These are phyloP conservation scores for Hippoglossus stenolepis DNA, from an alignment of 2,113 vertebrate genomes.

Conservation along the genomic window DNA sequence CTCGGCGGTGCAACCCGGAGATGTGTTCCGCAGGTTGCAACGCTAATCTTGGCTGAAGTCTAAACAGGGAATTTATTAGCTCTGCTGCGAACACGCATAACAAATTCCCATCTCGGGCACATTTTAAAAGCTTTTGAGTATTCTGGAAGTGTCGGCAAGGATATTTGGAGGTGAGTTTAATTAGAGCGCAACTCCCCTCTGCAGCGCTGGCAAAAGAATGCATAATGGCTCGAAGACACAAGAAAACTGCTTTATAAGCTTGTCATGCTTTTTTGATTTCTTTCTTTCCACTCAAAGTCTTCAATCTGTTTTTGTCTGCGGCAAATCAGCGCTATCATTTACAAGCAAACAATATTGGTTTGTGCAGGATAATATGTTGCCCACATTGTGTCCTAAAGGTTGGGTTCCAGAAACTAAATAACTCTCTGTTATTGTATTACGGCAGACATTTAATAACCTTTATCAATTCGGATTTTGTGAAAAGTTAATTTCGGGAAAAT, in stretches of 20 bases:
- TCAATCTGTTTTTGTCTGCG: constrained; percentile 45
- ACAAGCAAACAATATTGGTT: constrained; percentile 51
- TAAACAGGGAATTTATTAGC: constrained; percentile 78
- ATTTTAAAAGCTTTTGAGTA: constrained; percentile 72
- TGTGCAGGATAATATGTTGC: constrained; percentile 20
- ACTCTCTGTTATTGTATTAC: constrained; percentile 16
- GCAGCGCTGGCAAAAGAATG: constrained; percentile 75
- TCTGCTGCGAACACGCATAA: constrained; percentile 66
- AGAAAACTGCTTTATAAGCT: constrained; percentile 68
- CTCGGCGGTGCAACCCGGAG: constrained; percentile 47
- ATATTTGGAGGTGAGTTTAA: constrained; percentile 83
- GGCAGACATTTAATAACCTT: constrained; percentile 11
- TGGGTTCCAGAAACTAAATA: constrained; percentile 25
- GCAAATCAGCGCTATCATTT: constrained; percentile 45
- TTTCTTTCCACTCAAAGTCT: constrained; percentile 45
- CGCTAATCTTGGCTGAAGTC: constrained; percentile 74
- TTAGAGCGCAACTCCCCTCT: constrained; percentile 76
- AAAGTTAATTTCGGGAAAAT: constrained; percentile 5
- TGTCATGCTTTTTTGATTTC: constrained; percentile 72
- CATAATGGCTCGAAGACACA: constrained; percentile 75
- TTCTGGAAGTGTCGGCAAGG: constrained; percentile 77
- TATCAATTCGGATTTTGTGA: constrained; percentile 14
- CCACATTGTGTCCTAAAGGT: constrained; percentile 15
- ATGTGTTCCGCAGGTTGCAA: constrained; percentile 68
- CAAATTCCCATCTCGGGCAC: constrained; percentile 66